A percentile compares a stretch with the other conserved stretches of the same genome.
Conservation (phyloP, 35 echinoderm and acorn worm genomes). For the Diadema setosum region DNA sequence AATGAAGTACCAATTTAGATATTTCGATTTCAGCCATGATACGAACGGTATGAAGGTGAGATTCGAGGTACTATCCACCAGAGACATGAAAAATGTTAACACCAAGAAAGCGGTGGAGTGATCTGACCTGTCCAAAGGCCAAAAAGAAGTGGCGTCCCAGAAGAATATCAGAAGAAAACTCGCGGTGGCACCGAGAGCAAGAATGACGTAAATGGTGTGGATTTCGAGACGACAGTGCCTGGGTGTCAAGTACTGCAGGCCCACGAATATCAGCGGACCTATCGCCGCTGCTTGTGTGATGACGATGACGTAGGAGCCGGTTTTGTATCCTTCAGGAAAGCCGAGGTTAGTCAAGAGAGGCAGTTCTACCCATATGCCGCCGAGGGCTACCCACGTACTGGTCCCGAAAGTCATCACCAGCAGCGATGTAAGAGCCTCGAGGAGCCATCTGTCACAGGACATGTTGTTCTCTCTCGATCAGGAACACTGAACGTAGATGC, state of each 20-base stretch:
- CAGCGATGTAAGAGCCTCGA: not conserved
- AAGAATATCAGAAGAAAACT: conserved; percentile 49
- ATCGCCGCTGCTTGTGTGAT: conserved; percentile 51
- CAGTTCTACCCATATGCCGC: conserved; percentile 59
- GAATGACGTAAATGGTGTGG: conserved; percentile 42
- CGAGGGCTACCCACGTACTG: conserved; percentile 44
- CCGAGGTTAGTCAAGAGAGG: conserved; percentile 36
- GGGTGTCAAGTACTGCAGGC: conserved; percentile 12
- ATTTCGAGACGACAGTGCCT: conserved; percentile 29
- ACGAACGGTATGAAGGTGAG: conserved; percentile 65
- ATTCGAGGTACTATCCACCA: conserved; percentile 59
- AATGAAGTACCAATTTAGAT: conserved; percentile 67
- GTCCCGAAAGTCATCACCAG: conserved; percentile 1
- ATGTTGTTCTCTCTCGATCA: too few relatives aligned
- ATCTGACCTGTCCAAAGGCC: not conserved
- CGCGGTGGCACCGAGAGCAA: not conserved
- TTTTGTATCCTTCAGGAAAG: conserved; percentile 42
- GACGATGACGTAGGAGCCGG: conserved; percentile 43
- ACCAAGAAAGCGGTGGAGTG: not conserved
- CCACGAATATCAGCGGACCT: conserved; percentile 47
- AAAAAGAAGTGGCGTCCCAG: conserved; percentile 41
- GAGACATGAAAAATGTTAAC: conserved; percentile 28
- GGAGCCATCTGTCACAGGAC: too few relatives aligned
- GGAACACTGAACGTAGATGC: too few relatives aligned
- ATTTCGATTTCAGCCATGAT: conserved; percentile 19